These are phyloP conservation scores for Drymodes brunneopygia DNA, from an alignment of 2,113 vertebrate species.

Conservation along the genomic window DNA sequence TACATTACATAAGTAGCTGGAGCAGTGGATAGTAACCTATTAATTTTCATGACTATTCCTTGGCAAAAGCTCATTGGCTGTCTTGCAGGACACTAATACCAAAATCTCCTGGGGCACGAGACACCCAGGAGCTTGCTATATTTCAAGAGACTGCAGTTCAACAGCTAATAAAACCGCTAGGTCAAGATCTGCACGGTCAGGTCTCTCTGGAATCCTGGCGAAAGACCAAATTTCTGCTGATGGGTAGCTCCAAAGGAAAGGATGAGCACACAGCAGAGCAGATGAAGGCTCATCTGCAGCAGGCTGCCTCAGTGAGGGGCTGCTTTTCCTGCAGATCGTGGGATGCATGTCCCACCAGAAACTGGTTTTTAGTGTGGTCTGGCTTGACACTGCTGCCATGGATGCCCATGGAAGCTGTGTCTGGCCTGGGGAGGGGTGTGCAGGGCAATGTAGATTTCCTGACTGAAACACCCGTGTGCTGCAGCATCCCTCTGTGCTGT, in stretches of 20 bases:
- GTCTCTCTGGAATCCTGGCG: slow-evolving; percentile 16
- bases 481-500: background rate
- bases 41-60: slow-evolving; percentile 40
- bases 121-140: background rate
- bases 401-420: background rate
- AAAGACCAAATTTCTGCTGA: slow-evolving; percentile 5
- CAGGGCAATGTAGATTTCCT: background rate
- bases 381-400: background rate
- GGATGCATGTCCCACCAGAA: background rate
- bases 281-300: background rate
- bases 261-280: background rate
- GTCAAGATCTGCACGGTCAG: slow-evolving; percentile 1
- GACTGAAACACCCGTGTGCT: accelerated
- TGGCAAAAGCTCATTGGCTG: background rate
- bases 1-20: slow-evolving; percentile 54
- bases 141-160: slow-evolving; percentile 37
- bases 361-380: background rate
- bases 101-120: slow-evolving; percentile 11
- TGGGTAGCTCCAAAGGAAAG: background rate
- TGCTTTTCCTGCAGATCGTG: background rate
- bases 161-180: background rate
- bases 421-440: background rate
- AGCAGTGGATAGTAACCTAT: slow-evolving; percentile 38
- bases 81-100: slow-evolving; percentile 7
- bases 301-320: background rate